A percentile compares a stretch with the other conserved stretches of the same genome.
These are phyloP conservation scores for Hermodice carunculata DNA, from an alignment of 2,888 invertebrate species.

Conservation along the genomic window DNA sequence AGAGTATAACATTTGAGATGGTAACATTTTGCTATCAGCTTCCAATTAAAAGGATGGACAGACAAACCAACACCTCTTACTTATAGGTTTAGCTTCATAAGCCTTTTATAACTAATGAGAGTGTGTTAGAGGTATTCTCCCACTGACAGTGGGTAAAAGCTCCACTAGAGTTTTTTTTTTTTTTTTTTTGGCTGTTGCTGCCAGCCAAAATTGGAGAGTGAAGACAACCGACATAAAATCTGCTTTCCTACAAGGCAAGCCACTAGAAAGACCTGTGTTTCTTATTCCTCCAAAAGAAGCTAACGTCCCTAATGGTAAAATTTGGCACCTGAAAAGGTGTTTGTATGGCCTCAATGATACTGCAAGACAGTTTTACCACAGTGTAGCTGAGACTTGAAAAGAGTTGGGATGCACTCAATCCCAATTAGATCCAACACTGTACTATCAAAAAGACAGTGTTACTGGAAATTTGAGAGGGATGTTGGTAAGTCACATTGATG, in stretches of 20 bases:
- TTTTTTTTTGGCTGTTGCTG: too few relatives aligned
- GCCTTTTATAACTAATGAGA: too few relatives aligned
- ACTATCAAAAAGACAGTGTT: neutral
- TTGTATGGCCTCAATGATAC: conserved; percentile 2
- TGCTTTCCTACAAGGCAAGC: neutral
- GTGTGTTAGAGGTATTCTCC: too few relatives aligned
- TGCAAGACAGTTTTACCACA: neutral
- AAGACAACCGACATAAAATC: conserved; percentile 1
- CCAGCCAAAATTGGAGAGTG: neutral
- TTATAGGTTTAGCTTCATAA: too few relatives aligned
- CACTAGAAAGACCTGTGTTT: neutral
- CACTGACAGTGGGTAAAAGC: too few relatives aligned
- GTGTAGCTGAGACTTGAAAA: neutral
- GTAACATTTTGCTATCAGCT: too few relatives aligned
- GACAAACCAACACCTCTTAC: too few relatives aligned
- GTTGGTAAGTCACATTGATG: neutral
- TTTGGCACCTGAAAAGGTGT: neutral
- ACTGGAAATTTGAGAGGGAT: neutral
- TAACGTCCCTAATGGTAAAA: neutral
- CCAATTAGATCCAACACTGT: neutral
- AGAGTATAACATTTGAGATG: too few relatives aligned
- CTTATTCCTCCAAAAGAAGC: neutral
- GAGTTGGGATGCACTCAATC: neutral
- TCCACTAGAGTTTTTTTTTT: too few relatives aligned
- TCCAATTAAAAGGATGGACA: too few relatives aligned